Conservation (phyloP, 2,113 vertebrate genomes). For the Gavia stellata region DNA sequence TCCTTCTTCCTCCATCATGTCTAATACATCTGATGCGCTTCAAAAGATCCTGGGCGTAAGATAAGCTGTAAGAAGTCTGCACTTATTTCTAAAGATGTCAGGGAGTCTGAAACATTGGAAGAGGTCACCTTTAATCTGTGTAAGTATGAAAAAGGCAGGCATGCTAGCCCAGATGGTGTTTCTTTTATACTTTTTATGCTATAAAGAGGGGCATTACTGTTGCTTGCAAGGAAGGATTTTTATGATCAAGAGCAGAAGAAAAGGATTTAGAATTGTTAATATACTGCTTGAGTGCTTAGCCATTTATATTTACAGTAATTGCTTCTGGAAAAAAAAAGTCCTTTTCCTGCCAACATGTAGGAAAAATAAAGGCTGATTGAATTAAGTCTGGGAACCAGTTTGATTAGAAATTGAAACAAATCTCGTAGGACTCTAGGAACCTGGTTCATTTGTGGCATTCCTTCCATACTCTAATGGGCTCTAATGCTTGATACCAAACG, state of each 20-base stretch:
- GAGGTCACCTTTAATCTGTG: background rate
- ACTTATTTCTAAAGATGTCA: background rate
- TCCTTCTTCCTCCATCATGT: background rate
- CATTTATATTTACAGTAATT: slow-evolving; percentile 64
- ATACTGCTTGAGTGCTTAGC: slow-evolving; percentile 47
- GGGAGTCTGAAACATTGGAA: background rate
- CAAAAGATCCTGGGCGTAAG: background rate
- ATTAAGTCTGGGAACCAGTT: slow-evolving; percentile 61
- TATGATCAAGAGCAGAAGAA: slow-evolving; percentile 44
- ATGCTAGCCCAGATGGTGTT: background rate
- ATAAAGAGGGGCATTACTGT: background rate
- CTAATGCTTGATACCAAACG: slow-evolving; percentile 5
- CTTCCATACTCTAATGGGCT: slow-evolving; percentile 40
- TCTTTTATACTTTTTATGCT: background rate
- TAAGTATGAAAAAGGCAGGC: background rate
- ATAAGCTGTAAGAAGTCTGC: background rate
- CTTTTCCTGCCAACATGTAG: slow-evolving; percentile 40
- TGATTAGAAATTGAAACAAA: slow-evolving; percentile 67
- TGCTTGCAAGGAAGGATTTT: slow-evolving; percentile 1
- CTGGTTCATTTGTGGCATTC: slow-evolving; percentile 49
- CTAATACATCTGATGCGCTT: background rate
- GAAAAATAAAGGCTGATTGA: slow-evolving; percentile 58
- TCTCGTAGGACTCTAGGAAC: slow-evolving; percentile 45
- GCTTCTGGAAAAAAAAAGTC: slow-evolving; percentile 2
- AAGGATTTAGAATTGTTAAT: slow-evolving; percentile 54